A percentile compares a stretch with the other conserved stretches of the same genome.
Evolutionary conservation across 2,888 invertebrate species (phyloP).

Genomic region (Oeneis ivallda): DNA sequence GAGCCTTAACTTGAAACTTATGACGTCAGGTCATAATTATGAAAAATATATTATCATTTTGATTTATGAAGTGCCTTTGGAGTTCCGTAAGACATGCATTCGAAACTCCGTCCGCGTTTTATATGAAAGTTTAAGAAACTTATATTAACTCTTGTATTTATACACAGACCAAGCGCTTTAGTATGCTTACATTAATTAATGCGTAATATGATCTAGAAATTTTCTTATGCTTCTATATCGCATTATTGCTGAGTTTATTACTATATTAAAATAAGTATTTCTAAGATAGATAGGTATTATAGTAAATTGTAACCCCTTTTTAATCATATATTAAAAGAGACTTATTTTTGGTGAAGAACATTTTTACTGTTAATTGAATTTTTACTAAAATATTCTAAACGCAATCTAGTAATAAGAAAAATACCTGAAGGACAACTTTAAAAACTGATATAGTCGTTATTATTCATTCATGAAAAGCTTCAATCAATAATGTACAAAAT

Average conservation of each 20-base stretch:
- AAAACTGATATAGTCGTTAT: too few relatives aligned
- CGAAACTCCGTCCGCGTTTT: conserved; percentile 27
- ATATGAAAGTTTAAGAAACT: neutral
- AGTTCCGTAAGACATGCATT: conserved; percentile 24
- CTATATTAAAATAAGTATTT: too few relatives aligned
- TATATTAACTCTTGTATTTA: neutral
- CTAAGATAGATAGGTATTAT: too few relatives aligned
- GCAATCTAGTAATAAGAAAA: too few relatives aligned
- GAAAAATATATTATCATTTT: neutral
- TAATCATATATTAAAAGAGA: neutral
- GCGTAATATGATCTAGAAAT: too few relatives aligned
- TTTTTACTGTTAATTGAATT: neutral
- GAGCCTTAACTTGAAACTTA: neutral
- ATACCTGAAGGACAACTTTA: too few relatives aligned
- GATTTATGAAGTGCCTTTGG: conserved; percentile 26
- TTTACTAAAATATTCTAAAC: neutral
- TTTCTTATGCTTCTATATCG: too few relatives aligned
- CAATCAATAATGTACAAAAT: too few relatives aligned
- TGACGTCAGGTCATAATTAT: neutral
- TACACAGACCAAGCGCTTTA: neutral
- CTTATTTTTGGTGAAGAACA: neutral
- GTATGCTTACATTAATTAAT: too few relatives aligned
- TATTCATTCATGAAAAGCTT: neutral
- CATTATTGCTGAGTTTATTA: too few relatives aligned
- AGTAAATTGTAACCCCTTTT: too few relatives aligned